Evolutionary conservation across 2,888 invertebrate genomes (phyloP).

Genomic region (Trimorus sp.): DNA sequence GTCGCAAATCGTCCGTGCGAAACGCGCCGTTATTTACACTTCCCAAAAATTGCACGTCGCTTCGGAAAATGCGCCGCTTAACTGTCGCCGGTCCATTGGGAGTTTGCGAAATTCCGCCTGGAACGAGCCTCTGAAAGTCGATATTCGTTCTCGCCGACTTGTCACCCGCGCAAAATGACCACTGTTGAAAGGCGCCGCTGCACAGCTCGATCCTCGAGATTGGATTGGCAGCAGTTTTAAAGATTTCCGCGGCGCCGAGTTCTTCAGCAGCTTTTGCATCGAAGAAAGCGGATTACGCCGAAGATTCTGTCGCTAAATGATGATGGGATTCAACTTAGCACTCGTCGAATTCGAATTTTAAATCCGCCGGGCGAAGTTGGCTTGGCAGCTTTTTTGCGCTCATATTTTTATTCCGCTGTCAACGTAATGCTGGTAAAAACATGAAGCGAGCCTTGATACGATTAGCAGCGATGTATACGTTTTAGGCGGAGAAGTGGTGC

Average conservation of each 20-base stretch:
- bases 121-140: slow-evolving; percentile 48
- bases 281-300: slow-evolving; percentile 52
- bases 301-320: slow-evolving; percentile 52
- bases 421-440: neutral
- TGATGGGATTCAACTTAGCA: slow-evolving; percentile 50
- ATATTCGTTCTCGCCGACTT: slow-evolving; percentile 46
- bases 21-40: no score
- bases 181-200: slow-evolving; percentile 53
- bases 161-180: slow-evolving; percentile 57
- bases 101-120: slow-evolving; percentile 42
- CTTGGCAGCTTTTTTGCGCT: neutral
- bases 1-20: no score
- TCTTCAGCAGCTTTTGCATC: slow-evolving; percentile 49
- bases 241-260: slow-evolving; percentile 45
- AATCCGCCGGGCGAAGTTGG: neutral
- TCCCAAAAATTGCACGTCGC: no score
- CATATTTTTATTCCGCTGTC: slow-evolving; percentile 19
- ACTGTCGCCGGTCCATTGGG: slow-evolving; percentile 33
- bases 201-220: slow-evolving; percentile 52
- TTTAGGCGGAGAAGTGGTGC: no score
- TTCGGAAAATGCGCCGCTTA: neutral
- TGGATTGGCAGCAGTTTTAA: slow-evolving; percentile 61
- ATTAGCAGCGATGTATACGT: no score
- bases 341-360: slow-evolving; percentile 42
- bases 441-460: no score